Evolutionary conservation across 1,140 invertebrate species (phyloP).

Genomic region (Drosophila subobscura): DNA sequence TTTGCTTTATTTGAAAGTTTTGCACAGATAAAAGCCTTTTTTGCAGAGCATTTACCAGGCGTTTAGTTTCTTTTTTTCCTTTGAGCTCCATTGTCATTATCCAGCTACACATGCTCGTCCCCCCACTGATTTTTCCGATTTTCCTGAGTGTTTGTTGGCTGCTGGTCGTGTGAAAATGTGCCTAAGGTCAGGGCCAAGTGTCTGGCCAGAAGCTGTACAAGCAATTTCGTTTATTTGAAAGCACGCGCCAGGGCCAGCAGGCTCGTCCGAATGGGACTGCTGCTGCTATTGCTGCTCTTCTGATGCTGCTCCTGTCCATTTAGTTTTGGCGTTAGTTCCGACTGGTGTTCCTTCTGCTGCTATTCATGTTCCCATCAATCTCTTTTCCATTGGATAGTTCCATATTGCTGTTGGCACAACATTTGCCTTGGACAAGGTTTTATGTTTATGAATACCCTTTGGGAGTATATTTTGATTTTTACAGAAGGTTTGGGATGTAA

Average conservation of each 20-base stretch:
- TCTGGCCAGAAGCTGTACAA: slow-evolving; percentile 33
- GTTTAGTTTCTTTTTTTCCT: not conserved
- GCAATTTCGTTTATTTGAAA: slow-evolving; percentile 73
- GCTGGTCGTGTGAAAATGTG: slow-evolving; percentile 66
- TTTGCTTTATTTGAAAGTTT: not conserved
- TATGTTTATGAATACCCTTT: not conserved
- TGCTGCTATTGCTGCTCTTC: no score
- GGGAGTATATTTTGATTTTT: no score
- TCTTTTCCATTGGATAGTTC: slow-evolving; percentile 20
- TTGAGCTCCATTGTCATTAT: slow-evolving; percentile 6
- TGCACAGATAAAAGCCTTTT: not conserved
- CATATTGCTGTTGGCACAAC: slow-evolving; percentile 58
- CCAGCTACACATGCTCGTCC: not conserved
- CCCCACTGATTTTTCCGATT: slow-evolving; percentile 14
- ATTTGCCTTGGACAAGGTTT: slow-evolving; percentile 35
- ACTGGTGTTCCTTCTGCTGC: not conserved
- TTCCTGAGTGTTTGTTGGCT: slow-evolving; percentile 34
- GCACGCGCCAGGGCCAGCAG: slow-evolving; percentile 13
- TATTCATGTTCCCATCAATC: slow-evolving; percentile 26
- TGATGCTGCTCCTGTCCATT: slow-evolving; percentile 10
- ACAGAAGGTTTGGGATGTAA: no score
- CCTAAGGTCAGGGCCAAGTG: slow-evolving; percentile 67
- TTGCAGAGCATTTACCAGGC: slow-evolving; percentile 1
- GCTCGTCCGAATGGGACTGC: not conserved
- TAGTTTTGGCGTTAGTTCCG: slow-evolving; percentile 41